Evolutionary conservation across 2,888 invertebrate genomes (phyloP), one percentile per base, ranked within the genome.

Genomic region (Amphipyra berbera): DNA sequence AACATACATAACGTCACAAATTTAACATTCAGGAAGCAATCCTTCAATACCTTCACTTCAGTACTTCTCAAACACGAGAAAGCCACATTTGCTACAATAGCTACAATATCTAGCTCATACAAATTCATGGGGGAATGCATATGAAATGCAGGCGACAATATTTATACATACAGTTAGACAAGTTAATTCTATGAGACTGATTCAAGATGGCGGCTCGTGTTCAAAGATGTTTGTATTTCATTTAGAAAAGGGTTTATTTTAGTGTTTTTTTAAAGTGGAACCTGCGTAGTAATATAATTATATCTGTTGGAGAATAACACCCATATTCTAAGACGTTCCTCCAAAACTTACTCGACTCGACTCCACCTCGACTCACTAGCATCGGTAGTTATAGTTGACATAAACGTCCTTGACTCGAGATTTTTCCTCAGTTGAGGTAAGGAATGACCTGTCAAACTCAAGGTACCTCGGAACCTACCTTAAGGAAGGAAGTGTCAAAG

Each of bases 81-180:
- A 73, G 45, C 62, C 62, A 56, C 76, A 64, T 68, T 68, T 54
- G 33, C 27, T 49, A 59, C 72, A 72, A 68, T 57, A 50, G 63
- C 64, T 62, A 60, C 67, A 70, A 70, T 68, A 68, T 79, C 53
- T 37, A 45, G 53, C 70, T 79, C 73, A 78, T 78, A 63, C 59
- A 78, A 78, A 78, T 78, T 79, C 79, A 79, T 76, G 57, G 60
- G 47, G 65, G 73, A 76, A 66, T 79, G 77, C 76, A 79, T 78
- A 78, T 61, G 77, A 73, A 76, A 77, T 79, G 76, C 70, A 59
- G 55, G 46, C 40, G 63, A 68, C 76, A 76, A 78, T 79, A 78
- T 76, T 78, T 78, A 69, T 68, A 69, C 61, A 69, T 74, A 58
- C 46, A 52, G 61, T 67, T 65, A 66, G 55, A 69, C 60, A 68